Percentiles rank a stretch among this genome's conserved stretches.
phyloP scores from a whole-genome alignment of 1,140 invertebrate species.

The Aphaenogaster ashmeadi region DNA sequence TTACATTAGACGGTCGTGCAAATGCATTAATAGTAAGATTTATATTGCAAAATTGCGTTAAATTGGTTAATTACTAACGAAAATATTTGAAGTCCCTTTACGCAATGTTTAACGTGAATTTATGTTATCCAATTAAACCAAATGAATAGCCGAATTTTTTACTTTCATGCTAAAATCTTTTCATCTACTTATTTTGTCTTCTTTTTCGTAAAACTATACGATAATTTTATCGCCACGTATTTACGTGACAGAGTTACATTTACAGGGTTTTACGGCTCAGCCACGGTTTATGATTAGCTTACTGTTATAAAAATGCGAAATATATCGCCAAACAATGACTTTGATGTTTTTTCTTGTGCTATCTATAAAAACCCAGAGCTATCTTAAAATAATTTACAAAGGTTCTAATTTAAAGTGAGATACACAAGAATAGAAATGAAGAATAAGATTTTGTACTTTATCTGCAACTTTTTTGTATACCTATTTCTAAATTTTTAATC shows the following conservation, averaged over 20 bases:
- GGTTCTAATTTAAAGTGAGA: neutral
- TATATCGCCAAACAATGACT: neutral
- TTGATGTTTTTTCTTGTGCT: constrained; percentile 18
- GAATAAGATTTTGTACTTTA: neutral
- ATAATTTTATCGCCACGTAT: constrained; percentile 42
- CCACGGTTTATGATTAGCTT: neutral
- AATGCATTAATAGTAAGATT: constrained; percentile 17
- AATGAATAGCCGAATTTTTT: neutral
- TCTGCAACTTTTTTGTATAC: neutral
- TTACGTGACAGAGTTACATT: constrained; percentile 49
- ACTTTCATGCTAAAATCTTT: constrained; percentile 9
- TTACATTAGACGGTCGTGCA: neutral
- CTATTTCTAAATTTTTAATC: neutral
- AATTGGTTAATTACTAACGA: neutral
- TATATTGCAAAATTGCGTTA: neutral
- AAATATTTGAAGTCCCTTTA: neutral
- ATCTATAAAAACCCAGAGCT: neutral
- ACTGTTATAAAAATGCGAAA: constrained; percentile 31
- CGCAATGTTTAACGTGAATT: neutral
- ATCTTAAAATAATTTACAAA: neutral
- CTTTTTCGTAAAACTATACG: neutral
- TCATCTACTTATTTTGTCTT: neutral
- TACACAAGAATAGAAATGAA: neutral
- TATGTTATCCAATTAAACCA: neutral
- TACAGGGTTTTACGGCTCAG: neutral